Conservation (phyloP, 2,113 vertebrate genomes). For the Sturnira hondurensis region DNA sequence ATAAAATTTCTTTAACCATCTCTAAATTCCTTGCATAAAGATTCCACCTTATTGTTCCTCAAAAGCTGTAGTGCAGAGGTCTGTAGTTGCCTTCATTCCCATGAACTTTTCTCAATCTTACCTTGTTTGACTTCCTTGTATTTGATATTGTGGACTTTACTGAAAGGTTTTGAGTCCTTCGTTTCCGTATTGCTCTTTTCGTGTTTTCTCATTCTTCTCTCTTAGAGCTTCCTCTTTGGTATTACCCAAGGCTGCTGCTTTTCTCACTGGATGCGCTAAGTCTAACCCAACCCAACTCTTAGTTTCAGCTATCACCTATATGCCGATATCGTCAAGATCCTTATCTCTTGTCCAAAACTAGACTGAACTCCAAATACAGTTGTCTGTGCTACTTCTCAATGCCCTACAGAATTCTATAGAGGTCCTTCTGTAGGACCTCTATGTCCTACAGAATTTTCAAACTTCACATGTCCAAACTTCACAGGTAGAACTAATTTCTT, state of each 20-base stretch:
- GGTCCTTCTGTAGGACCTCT: not conserved
- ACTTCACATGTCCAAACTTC: not conserved
- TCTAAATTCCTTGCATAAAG: not conserved
- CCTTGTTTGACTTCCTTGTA: not conserved
- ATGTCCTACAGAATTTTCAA: not conserved
- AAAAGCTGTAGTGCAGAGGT: not conserved
- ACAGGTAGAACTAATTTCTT: not conserved
- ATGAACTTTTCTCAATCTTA: not conserved
- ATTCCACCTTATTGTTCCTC: not conserved
- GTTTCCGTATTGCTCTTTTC: not conserved
- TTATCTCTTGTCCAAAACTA: not conserved
- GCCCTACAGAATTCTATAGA: not conserved
- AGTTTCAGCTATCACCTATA: not conserved
- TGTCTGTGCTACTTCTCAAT: not conserved
- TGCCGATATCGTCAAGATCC: not conserved
- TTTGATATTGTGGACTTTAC: not conserved
- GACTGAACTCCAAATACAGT: not conserved
- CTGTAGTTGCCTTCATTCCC: not conserved
- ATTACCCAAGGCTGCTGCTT: not conserved
- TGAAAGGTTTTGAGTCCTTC: not conserved
- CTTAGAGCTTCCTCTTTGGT: not conserved
- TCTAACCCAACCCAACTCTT: not conserved
- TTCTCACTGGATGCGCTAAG: not conserved
- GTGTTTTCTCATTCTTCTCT: not conserved
- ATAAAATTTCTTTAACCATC: not conserved